Evolutionary conservation across 2,113 vertebrate genomes (phyloP).

Genomic region (Climacteris rufus): DNA sequence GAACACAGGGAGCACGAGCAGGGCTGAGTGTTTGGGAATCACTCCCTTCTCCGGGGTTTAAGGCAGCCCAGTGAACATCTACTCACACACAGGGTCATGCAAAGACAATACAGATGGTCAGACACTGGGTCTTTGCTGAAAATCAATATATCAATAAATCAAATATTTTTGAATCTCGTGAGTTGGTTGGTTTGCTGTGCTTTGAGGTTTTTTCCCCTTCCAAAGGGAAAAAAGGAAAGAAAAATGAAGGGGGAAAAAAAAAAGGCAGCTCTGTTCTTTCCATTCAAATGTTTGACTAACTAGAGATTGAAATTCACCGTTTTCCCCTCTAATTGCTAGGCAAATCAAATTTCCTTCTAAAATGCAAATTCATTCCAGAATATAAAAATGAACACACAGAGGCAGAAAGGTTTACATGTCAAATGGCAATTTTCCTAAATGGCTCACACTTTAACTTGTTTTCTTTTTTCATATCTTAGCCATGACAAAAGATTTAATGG

Average conservation of each 20-base stretch:
- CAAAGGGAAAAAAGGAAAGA: fast-evolving
- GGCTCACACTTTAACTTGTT: slow-evolving; percentile 42
- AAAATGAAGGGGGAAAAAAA: fast-evolving
- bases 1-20: background rate
- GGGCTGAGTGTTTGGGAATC: fast-evolving
- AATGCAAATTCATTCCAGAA: background rate
- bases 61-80: background rate
- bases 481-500: slow-evolving; percentile 59
- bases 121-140: background rate
- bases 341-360: background rate
- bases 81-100: background rate
- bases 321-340: background rate
- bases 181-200: background rate
- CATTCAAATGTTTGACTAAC: background rate
- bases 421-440: slow-evolving; percentile 40
- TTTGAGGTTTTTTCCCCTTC: fast-evolving
- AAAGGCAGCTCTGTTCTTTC: background rate
- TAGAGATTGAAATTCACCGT: background rate
- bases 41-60: fast-evolving
- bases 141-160: background rate
- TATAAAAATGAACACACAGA: background rate
- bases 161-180: background rate
- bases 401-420: slow-evolving; percentile 39
- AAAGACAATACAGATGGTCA: background rate
- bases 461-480: slow-evolving; percentile 22